A percentile compares a stretch with the other conserved stretches of the same genome.
Conservation (phyloP, 1,140 invertebrate genomes). For the Macrobrachium rosenbergii region DNA sequence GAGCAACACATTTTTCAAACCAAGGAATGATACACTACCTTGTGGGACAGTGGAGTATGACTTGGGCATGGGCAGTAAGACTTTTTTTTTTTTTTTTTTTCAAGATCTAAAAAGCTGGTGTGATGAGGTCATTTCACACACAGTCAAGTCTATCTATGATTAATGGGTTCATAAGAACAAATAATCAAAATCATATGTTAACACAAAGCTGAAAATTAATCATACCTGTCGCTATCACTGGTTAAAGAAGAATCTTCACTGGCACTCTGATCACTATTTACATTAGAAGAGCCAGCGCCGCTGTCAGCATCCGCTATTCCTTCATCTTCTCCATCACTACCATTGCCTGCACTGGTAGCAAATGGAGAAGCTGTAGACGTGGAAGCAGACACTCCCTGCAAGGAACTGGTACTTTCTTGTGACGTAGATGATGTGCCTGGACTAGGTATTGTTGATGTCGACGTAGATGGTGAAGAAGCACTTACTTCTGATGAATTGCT, state of each 20-base stretch:
- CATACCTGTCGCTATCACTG: slow-evolving; percentile 77
- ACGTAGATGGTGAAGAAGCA: slow-evolving; percentile 28
- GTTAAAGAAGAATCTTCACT: slow-evolving; percentile 85
- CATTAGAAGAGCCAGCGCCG: slow-evolving; percentile 58
- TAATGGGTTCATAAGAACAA: no score
- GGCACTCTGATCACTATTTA: slow-evolving; percentile 77
- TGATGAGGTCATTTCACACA: no score
- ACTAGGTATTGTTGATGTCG: slow-evolving; percentile 25
- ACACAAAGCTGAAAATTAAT: slow-evolving; percentile 49
- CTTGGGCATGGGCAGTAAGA: no score
- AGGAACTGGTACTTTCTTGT: slow-evolving; percentile 2
- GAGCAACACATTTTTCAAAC: no score
- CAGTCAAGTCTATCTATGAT: no score
- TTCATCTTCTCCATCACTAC: slow-evolving; percentile 68
- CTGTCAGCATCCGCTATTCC: slow-evolving; percentile 67
- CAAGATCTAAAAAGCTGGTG: no score
- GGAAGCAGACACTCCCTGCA: background rate
- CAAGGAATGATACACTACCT: no score
- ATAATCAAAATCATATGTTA: background rate
- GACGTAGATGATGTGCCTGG: slow-evolving; percentile 13
- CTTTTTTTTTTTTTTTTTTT: no score
- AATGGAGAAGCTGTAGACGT: slow-evolving; percentile 29
- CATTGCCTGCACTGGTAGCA: slow-evolving; percentile 14
- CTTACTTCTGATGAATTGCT: slow-evolving; percentile 14
- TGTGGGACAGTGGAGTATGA: no score